Percentiles rank a stretch among this genome's conserved stretches.
phyloP scores from a whole-genome alignment of 2,797 vertebrate genomes.

The Cyprinella venusta region DNA sequence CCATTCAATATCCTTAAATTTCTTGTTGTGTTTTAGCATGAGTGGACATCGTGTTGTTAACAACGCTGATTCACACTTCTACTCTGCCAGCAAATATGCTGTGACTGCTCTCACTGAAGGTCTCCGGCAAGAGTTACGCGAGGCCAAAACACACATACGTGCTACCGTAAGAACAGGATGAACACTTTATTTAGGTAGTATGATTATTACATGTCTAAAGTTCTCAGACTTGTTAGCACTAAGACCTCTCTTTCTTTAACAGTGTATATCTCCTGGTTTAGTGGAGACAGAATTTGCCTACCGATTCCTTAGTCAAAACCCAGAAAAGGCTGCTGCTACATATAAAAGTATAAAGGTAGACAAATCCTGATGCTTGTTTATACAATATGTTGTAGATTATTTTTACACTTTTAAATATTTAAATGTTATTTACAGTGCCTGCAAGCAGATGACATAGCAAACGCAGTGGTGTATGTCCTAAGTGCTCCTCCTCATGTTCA shows the following conservation, averaged over 20 bases:
- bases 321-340: conserved; percentile 77
- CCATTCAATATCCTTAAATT: background rate
- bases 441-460: conserved; percentile 84
- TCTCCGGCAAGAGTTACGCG: conserved; percentile 85
- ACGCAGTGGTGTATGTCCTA: conserved; percentile 82
- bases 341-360: conserved; percentile 82
- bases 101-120: conserved; percentile 88
- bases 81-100: conserved; percentile 85
- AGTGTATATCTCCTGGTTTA: conserved; percentile 89
- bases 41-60: conserved; percentile 79
- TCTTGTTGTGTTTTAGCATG: conserved; percentile 73
- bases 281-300: conserved; percentile 86
- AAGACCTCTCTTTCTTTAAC: conserved; percentile 57
- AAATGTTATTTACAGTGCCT: conserved; percentile 75
- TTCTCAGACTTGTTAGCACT: background rate
- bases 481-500: conserved; percentile 85
- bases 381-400: background rate
- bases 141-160: conserved; percentile 84
- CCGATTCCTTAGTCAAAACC: conserved; percentile 76
- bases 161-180: conserved; percentile 78
- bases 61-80: conserved; percentile 78
- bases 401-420: background rate
- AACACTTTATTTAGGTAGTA: background rate
- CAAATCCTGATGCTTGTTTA: background rate
- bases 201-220: background rate